Base-by-base conservation (phyloP, 2,113 vertebrate genomes). In the Oxygymnocypris stewartii region DNA sequence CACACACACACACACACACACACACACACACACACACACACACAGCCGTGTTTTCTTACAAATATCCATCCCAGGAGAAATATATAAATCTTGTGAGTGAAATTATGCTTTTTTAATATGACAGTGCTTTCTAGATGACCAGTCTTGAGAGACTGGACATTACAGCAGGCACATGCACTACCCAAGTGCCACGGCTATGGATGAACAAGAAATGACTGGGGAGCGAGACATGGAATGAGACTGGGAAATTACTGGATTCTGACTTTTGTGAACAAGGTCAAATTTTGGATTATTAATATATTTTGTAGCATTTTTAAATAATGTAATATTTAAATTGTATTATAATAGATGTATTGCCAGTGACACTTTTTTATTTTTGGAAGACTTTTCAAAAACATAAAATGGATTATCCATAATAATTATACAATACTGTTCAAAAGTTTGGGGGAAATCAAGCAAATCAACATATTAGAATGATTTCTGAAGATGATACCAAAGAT, bases 41-140 rank as follows among this genome's bases (percentile, higher is more conserved):
- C 57, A 61, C 8, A 61, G 35, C 65, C 80, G 86, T 86, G 85
- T 82, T 88, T 65, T 88, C 77, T 63, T 69, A 93, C 91, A 93
- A 91, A 93, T 91, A 94, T 94, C 92, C 91, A 89, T 93, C 94
- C 92, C 94, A 74, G 90, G 92, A 95, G 94, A 93, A 92, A 88
- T 86, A 87, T 88, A 93, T 94, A 93, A 91, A 93, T 96, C 94
- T 93, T 91, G 73, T n/a, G 76, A 90, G 91, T 89, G 93, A 93
- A 94, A 91, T 85, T 85, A 88, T 94, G 90, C 90, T 93, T 90
- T 87, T 94, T 94, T 94, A 91, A 94, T 91, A 91, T 91, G 94
- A 95, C 89, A 89, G 90, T 91, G 84, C 87, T 88, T 92, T 91
- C 91, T 91, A 87, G 49, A 47, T 92, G 89, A 90, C 90, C 89